phyloP scores from a whole-genome alignment of 2,113 vertebrate genomes.

The Amphiprion percula region DNA sequence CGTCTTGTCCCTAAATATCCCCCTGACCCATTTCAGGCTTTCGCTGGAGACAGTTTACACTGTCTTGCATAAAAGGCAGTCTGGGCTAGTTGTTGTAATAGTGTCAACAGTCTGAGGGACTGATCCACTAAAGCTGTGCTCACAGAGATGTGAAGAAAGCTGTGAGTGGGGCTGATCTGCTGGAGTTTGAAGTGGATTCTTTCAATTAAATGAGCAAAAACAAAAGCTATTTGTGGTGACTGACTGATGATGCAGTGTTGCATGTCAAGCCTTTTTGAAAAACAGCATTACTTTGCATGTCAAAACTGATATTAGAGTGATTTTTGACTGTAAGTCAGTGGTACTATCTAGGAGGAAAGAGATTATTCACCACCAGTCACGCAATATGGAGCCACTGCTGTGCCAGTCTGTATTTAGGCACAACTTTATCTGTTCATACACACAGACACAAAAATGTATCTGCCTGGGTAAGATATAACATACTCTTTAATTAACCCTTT shows the following conservation, averaged over 20 bases:
- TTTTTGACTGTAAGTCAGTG: background rate
- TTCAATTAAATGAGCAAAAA: background rate
- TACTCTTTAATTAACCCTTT: too few relatives aligned
- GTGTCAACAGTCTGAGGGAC: slow-evolving; percentile 36
- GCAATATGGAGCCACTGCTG: background rate
- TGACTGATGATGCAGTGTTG: background rate
- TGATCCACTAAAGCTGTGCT: slow-evolving; percentile 7
- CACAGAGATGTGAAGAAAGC: background rate
- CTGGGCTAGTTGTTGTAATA: slow-evolving; percentile 14
- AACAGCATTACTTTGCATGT: background rate
- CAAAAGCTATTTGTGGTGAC: background rate
- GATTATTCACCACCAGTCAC: background rate
- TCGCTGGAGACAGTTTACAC: slow-evolving; percentile 35
- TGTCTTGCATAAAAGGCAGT: slow-evolving; percentile 39
- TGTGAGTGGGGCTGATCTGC: background rate
- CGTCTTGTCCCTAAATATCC: slow-evolving; percentile 61
- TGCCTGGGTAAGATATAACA: too few relatives aligned
- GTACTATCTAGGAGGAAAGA: too few relatives aligned
- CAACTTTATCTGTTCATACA: background rate
- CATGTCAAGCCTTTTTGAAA: background rate
- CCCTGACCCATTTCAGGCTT: slow-evolving; percentile 69
- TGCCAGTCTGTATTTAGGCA: background rate
- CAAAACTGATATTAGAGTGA: background rate
- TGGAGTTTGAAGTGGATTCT: background rate
- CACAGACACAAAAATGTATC: background rate